phyloP scores from a whole-genome alignment of 1,140 invertebrate genomes.

The Heliothis virescens region DNA sequence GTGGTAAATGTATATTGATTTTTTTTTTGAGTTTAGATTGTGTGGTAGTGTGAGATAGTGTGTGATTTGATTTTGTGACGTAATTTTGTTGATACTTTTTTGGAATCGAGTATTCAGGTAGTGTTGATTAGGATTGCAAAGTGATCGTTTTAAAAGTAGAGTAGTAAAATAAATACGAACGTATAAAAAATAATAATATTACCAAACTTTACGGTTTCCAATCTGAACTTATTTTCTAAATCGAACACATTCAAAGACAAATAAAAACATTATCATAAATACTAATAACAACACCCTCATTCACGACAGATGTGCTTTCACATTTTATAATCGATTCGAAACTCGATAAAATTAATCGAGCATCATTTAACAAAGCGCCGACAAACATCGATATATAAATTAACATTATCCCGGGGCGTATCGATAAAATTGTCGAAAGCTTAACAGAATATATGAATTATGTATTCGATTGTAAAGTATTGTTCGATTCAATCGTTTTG shows the following conservation, averaged over 20 bases:
- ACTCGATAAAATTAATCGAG: conserved; percentile 65
- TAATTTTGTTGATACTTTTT: neutral
- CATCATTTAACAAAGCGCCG: conserved; percentile 53
- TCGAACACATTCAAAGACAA: conserved; percentile 5
- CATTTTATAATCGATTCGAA: conserved; percentile 57
- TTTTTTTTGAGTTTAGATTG: conserved; percentile 18
- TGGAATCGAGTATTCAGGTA: too few relatives aligned
- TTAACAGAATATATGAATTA: conserved; percentile 54
- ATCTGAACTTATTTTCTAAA: neutral
- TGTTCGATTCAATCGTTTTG: conserved; percentile 47
- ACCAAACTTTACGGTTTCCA: neutral
- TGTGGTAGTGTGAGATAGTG: too few relatives aligned
- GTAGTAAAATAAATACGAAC: too few relatives aligned
- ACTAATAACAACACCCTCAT: conserved; percentile 33
- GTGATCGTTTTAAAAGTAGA: too few relatives aligned
- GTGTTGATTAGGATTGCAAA: too few relatives aligned
- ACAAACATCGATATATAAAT: conserved; percentile 56
- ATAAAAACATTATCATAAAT: conserved; percentile 49
- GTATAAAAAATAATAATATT: too few relatives aligned
- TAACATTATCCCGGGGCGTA: conserved; percentile 51
- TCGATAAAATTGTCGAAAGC: conserved; percentile 55
- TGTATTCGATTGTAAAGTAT: conserved; percentile 46
- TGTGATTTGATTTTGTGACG: neutral
- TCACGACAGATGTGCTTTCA: conserved; percentile 47
- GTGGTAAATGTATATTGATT: conserved; percentile 45